These are phyloP conservation scores for Drosophila malerkotliana DNA, from an alignment of 1,140 invertebrate genomes.

Conservation along the genomic window DNA sequence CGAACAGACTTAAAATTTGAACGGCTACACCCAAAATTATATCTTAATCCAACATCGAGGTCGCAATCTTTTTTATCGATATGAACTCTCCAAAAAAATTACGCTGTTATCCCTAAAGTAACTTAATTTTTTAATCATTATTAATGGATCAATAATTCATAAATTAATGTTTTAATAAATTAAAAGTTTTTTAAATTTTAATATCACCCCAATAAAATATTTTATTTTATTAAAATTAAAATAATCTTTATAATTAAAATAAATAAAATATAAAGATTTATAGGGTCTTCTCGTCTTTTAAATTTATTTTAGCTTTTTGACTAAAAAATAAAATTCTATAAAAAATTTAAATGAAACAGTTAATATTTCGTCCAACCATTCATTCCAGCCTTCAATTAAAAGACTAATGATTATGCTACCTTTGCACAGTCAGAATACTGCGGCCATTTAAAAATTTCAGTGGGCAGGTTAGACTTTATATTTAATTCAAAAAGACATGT, in stretches of 20 bases:
- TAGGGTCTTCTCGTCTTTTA: slow-evolving; percentile 87
- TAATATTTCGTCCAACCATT: slow-evolving; percentile 86
- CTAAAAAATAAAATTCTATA: slow-evolving; percentile 85
- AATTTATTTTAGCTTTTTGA: slow-evolving; percentile 87
- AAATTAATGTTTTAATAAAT: slow-evolving; percentile 76
- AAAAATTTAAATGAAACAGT: slow-evolving; percentile 84
- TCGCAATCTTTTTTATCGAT: slow-evolving; percentile 86
- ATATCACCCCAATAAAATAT: slow-evolving; percentile 70
- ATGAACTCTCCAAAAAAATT: slow-evolving; percentile 66
- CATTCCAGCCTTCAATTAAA: slow-evolving; percentile 88
- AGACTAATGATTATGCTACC: slow-evolving; percentile 87
- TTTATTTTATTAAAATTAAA: slow-evolving; percentile 71
- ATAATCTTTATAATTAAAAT: slow-evolving; percentile 78
- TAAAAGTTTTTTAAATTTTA: slow-evolving; percentile 68
- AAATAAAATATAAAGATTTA: slow-evolving; percentile 82
- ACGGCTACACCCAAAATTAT: slow-evolving; percentile 86
- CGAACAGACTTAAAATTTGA: slow-evolving; percentile 89
- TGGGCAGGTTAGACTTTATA: slow-evolving; percentile 87
- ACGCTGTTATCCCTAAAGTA: slow-evolving; percentile 75
- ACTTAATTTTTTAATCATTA: slow-evolving; percentile 66
- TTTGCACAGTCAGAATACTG: slow-evolving; percentile 82
- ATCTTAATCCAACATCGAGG: slow-evolving; percentile 93
- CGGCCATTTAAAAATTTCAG: slow-evolving; percentile 85
- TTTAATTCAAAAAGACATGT: slow-evolving; percentile 87
- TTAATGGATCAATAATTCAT: slow-evolving; percentile 78